phyloP scores from a whole-genome alignment of 2,113 vertebrate genomes.

The Oreotrochilus melanogaster region DNA sequence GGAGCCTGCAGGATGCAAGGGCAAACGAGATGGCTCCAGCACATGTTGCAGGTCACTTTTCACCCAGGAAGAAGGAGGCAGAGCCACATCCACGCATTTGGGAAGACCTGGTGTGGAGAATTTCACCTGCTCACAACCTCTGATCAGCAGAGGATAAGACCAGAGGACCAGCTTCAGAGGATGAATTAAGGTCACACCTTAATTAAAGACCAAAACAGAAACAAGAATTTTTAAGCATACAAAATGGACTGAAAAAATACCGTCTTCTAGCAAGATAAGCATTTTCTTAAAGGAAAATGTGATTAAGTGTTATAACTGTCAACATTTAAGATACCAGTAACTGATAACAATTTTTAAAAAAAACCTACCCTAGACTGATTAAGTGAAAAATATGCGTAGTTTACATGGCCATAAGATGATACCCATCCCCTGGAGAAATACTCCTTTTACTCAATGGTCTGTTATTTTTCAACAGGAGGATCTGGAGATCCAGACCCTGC shows the following conservation, averaged over 20 bases:
- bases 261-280: constrained; percentile 23
- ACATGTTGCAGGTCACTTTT: background rate
- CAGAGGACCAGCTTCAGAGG: background rate
- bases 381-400: background rate
- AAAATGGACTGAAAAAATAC: background rate
- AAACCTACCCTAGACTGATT: background rate
- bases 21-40: background rate
- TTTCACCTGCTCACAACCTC: accelerated
- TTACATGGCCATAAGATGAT: background rate
- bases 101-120: background rate
- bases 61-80: background rate
- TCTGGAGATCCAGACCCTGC: background rate
- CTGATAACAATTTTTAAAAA: background rate
- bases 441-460: background rate
- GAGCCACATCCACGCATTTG: background rate
- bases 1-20: background rate
- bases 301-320: background rate
- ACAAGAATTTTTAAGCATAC: background rate
- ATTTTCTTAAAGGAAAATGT: constrained; percentile 32
- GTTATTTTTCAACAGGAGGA: background rate
- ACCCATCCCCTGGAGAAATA: background rate
- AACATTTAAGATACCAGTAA: background rate
- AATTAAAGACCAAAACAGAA: background rate
- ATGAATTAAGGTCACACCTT: background rate
- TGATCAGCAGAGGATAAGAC: accelerated